These are phyloP conservation scores for Drosophila kanekoi DNA, from an alignment of 2,888 invertebrate species.

Conservation along the genomic window DNA sequence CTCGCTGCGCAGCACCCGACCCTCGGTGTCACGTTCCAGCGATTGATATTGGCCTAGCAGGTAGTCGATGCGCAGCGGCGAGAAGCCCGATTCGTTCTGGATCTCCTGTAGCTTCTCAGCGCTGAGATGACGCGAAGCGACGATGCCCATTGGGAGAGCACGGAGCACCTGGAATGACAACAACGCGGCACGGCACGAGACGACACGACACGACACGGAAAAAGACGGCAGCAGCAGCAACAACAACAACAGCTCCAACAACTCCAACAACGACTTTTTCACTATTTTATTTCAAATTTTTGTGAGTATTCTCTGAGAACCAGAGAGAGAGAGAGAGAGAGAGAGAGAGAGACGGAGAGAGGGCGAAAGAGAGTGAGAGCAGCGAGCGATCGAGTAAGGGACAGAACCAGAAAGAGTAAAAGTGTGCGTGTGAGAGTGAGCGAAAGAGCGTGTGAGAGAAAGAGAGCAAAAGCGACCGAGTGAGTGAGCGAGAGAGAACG, in stretches of 20 bases:
- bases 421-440: too few species aligned
- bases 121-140: slow-evolving; percentile 36
- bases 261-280: background rate
- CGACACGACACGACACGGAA: background rate
- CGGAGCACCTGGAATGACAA: background rate
- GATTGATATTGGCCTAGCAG: slow-evolving; percentile 39
- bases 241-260: slow-evolving; percentile 1
- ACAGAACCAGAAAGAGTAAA: background rate
- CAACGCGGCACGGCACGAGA: background rate
- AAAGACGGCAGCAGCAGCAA: background rate
- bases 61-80: slow-evolving; percentile 43
- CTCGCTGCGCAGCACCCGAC: slow-evolving; percentile 39
- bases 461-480: background rate
- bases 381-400: background rate
- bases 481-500: too few species aligned
- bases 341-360: background rate
- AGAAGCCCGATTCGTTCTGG: slow-evolving; percentile 47
- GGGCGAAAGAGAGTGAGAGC: background rate
- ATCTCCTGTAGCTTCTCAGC: slow-evolving; percentile 25
- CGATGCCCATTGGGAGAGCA: slow-evolving; percentile 39
- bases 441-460: background rate
- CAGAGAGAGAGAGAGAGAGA: background rate
- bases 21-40: slow-evolving; percentile 41
- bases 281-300: too few species aligned
- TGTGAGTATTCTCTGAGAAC: too few species aligned